phyloP scores from a whole-genome alignment of 1,140 invertebrate genomes.

The Wasmannia auropunctata region DNA sequence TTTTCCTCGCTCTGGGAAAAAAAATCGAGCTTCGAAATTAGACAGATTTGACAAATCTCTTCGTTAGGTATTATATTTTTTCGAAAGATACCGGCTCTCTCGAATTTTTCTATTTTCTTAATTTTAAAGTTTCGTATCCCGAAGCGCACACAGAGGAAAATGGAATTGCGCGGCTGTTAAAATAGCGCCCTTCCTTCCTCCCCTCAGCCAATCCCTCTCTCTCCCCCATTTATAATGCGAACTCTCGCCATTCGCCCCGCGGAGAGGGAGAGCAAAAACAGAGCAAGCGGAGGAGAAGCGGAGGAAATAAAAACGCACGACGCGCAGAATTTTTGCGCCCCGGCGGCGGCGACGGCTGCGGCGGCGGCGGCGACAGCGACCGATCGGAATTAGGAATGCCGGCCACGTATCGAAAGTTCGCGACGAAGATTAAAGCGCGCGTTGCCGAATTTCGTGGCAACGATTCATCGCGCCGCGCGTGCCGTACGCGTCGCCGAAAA shows the following conservation, averaged over 20 bases:
- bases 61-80: neutral
- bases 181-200: neutral
- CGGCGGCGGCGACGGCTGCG: too few relatives aligned
- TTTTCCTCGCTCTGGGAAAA: neutral
- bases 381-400: conserved; percentile 52
- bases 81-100: neutral
- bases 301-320: conserved; percentile 44
- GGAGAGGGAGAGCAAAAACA: conserved; percentile 15
- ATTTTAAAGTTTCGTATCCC: conserved; percentile 53
- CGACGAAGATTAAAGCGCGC: conserved; percentile 49
- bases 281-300: neutral
- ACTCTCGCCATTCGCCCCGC: conserved; percentile 30
- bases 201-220: neutral
- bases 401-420: conserved; percentile 53
- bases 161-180: conserved; percentile 53
- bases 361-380: neutral
- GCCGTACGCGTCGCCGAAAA: conserved; percentile 7
- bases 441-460: conserved; percentile 42
- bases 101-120: conserved; percentile 55
- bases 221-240: conserved; percentile 46
- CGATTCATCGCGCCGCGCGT: conserved; percentile 28
- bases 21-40: neutral
- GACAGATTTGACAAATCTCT: conserved; percentile 11
- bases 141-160: conserved; percentile 34
- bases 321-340: conserved; percentile 38